Evolutionary conservation across 2,797 vertebrate genomes (phyloP), one percentile per base, ranked within the genome.

Genomic region (Distichodus sexfasciatus): DNA sequence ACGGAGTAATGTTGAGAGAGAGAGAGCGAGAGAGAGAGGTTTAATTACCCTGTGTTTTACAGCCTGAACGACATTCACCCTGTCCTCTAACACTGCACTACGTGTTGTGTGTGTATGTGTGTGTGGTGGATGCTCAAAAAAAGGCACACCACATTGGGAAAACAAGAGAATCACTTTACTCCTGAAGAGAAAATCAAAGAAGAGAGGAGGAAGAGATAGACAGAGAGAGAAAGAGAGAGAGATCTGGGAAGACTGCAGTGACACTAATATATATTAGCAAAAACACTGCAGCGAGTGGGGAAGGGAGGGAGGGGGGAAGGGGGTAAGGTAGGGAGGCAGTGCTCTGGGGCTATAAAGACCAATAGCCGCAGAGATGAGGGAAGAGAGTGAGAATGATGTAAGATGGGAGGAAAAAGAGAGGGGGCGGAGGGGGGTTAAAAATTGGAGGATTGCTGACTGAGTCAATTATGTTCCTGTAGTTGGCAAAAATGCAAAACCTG

Each of bases 231-330:
- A 43, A 75, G 60, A 68, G 36, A 9, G 2, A 75, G 74, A 74
- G 8, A 40, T 69, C 76, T 81, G 75, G 69, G 71, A 54, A 21
- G 44, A 79, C 82, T 80, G 82, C 83, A 81, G 77, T 85, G 86
- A 86, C 69, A 80, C 84, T 88, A 87, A 89, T 86, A 87, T 87
- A 89, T 85, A 88, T 89, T 90, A 90, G 84, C 82, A 87, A 84
- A 86, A 89, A 88, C 84, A 87, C 88, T 90, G 88, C 89, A 87
- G 89, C 79, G 83, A 83, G 82, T 85, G 82, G 83, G 81, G 83
- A 83, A 79, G 66, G 67, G 68, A 59, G 71, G 15, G 62, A 61
- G 35, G 47, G 5, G 4, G 41, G 12, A 4, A 31, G 53, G 55
- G 40, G 50, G 33, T 14, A 48, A 31, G 26, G 29, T 21, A 50